These are phyloP conservation scores for Cryptus armator DNA, from an alignment of 2,888 invertebrate genomes.

Conservation along the genomic window DNA sequence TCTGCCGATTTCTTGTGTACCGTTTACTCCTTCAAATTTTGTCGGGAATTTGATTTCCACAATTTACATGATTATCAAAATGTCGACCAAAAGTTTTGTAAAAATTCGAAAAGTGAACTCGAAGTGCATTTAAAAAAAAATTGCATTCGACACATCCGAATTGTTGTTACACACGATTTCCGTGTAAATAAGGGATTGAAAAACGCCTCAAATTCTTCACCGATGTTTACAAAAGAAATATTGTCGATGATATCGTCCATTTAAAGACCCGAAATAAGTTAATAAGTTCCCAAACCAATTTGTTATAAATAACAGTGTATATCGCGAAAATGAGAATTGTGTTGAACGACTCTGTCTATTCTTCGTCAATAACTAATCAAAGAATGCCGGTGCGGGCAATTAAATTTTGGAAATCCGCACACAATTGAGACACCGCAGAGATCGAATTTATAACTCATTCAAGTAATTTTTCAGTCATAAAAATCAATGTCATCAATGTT, in stretches of 20 bases:
- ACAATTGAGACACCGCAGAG: slow-evolving; percentile 11
- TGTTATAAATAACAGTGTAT: not conserved
- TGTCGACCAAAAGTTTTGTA: not conserved
- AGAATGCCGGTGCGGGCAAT: slow-evolving; percentile 62
- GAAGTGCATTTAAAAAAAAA: not conserved
- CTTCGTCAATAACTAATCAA: slow-evolving; percentile 26
- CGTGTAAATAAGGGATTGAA: not conserved
- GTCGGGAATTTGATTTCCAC: too few species aligned
- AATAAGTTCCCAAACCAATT: not conserved
- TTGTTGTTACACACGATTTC: not conserved
- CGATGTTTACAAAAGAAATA: not conserved
- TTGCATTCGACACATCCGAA: not conserved
- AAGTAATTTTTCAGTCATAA: not conserved
- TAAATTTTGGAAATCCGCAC: slow-evolving; percentile 57
- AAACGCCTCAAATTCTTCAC: not conserved
- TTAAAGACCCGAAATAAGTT: not conserved
- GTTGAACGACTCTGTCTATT: not conserved
- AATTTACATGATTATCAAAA: not conserved
- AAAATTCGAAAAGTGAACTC: not conserved
- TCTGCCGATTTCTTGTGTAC: not conserved
- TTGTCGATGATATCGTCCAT: not conserved
- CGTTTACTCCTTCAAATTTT: not conserved
- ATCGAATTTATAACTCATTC: not conserved
- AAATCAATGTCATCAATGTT: not conserved
- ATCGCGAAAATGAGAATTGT: slow-evolving; percentile 24